Evolutionary conservation across 2,888 invertebrate genomes (phyloP).

Genomic region (Bhutanitis thaidina): DNA sequence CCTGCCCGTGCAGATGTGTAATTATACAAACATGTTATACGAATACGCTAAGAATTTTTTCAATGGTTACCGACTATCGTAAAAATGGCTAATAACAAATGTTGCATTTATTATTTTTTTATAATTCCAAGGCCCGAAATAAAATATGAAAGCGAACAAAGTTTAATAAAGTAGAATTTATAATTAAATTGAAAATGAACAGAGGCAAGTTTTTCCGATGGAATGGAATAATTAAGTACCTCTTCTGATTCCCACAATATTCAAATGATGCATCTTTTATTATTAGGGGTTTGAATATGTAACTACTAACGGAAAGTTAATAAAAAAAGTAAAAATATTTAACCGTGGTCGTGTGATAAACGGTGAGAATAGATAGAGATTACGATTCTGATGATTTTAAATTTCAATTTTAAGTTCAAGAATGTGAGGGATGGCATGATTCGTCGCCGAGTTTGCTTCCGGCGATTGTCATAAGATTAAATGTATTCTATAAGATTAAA

Average conservation of each 20-base stretch:
- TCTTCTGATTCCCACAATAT: constrained; percentile 12
- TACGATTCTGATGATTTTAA: too few species aligned
- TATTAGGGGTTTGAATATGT: constrained; percentile 10
- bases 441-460: too few species aligned
- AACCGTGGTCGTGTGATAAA: too few species aligned
- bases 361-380: too few species aligned
- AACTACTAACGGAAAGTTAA: too few species aligned
- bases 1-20: too few species aligned
- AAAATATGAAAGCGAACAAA: constrained; percentile 11
- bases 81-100: not conserved
- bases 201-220: constrained; percentile 14
- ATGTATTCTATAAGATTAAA: too few species aligned
- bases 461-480: too few species aligned
- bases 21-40: too few species aligned
- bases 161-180: constrained; percentile 1
- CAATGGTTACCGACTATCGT: not conserved
- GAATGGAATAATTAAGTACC: constrained; percentile 16
- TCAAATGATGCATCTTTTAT: constrained; percentile 12
- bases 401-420: too few species aligned
- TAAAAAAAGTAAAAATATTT: too few species aligned
- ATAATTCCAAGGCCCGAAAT: constrained; percentile 1
- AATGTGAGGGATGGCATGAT: too few species aligned
- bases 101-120: constrained; percentile 2
- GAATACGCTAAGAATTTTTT: not conserved
- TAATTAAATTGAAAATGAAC: constrained; percentile 17